A percentile compares a stretch with the other conserved stretches of the same genome.
Conservation (phyloP, 2,113 vertebrate species). For the Myiopsitta monachus region DNA sequence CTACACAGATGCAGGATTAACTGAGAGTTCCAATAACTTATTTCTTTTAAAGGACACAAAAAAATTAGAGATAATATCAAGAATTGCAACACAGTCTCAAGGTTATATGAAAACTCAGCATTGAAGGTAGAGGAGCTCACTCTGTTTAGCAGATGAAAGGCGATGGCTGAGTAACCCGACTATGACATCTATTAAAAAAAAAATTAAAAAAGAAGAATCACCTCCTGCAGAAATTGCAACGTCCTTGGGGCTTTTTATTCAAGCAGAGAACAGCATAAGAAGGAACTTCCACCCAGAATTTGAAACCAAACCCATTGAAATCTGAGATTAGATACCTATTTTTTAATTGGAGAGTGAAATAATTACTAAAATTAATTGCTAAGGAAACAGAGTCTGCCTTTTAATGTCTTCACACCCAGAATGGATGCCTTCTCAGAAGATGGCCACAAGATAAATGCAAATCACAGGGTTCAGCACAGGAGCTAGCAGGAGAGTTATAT, state of each 20-base stretch:
- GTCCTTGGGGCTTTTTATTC: neutral
- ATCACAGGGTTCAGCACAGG: neutral
- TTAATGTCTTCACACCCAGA: neutral
- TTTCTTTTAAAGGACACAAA: neutral
- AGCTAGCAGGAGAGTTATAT: neutral
- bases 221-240: neutral
- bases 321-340: neutral
- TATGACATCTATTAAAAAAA: neutral
- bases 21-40: neutral
- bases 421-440: neutral
- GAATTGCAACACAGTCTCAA: neutral
- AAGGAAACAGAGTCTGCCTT: neutral
- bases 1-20: neutral
- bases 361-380: neutral
- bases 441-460: neutral
- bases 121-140: neutral
- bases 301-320: neutral
- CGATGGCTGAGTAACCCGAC: neutral
- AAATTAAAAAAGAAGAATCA: neutral
- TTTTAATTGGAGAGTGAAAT: neutral
- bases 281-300: neutral
- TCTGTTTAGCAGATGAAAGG: neutral
- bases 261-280: neutral
- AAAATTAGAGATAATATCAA: neutral
- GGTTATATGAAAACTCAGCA: neutral